Conservation (phyloP, 2,113 vertebrate species). For the Sorex araneus region DNA sequence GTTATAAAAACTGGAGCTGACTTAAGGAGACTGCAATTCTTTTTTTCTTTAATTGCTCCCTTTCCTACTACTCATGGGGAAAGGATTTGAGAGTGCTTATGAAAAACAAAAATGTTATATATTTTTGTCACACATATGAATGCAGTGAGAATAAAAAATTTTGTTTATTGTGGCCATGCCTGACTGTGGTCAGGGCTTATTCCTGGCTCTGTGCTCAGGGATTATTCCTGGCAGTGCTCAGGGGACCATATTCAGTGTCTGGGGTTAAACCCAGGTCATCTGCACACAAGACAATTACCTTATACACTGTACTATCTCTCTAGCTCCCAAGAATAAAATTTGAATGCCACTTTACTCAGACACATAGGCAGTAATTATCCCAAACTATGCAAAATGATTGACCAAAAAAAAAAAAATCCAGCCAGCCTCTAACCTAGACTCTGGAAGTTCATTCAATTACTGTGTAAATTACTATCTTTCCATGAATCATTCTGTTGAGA, state of each 20-base stretch:
- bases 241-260: no score
- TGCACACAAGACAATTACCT: no score
- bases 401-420: neutral
- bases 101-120: neutral
- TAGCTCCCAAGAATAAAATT: no score
- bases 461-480: neutral
- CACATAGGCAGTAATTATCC: neutral
- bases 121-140: neutral
- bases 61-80: neutral
- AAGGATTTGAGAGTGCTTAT: neutral
- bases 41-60: conserved; percentile 16
- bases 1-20: neutral
- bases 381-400: neutral
- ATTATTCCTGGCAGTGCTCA: no score
- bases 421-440: neutral
- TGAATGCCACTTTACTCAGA: neutral
- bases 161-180: neutral
- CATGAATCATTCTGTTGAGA: neutral
- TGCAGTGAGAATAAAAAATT: neutral
- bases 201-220: no score
- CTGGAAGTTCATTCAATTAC: neutral
- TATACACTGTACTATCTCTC: no score
- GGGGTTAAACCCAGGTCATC: no score
- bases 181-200: no score
- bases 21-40: neutral